Percentiles rank a stretch among this genome's conserved stretches.
These are phyloP conservation scores for Rhipidura dahli DNA, from an alignment of 2,113 vertebrate species.

Conservation along the genomic window DNA sequence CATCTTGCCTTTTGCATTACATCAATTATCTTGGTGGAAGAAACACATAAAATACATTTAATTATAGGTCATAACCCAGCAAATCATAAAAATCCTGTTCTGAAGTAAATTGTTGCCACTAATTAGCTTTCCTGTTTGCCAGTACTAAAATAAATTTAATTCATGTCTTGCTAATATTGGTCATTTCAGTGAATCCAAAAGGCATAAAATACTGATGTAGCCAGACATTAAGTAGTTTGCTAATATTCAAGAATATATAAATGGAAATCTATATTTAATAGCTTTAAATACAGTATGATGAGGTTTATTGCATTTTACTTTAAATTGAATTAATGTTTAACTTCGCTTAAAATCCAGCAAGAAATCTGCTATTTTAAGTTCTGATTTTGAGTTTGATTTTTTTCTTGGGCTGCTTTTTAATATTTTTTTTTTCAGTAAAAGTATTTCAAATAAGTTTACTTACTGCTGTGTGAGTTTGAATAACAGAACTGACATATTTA, in stretches of 20 bases:
- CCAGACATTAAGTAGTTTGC: not conserved
- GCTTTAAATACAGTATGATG: not conserved
- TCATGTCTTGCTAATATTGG: constrained; percentile 58
- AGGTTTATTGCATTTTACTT: not conserved
- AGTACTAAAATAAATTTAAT: constrained; percentile 49
- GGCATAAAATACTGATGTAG: not conserved
- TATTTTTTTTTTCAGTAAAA: not conserved
- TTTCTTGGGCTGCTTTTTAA: fast-evolving
- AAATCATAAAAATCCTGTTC: constrained; percentile 71
- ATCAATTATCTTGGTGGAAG: constrained; percentile 70
- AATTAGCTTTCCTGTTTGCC: constrained; percentile 72
- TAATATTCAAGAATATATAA: not conserved
- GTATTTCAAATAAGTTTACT: not conserved
- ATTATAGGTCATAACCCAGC: constrained; percentile 72
- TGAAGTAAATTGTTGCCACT: constrained; percentile 72
- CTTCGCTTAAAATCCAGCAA: not conserved
- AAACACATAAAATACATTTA: constrained; percentile 73
- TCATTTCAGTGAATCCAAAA: constrained; percentile 46
- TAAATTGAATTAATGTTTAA: not conserved
- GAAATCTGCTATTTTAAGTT: not conserved
- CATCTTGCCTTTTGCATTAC: constrained; percentile 46
- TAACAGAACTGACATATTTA: not conserved
- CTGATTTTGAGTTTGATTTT: too few relatives aligned
- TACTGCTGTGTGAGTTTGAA: not conserved
- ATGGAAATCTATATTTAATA: not conserved